A percentile compares a stretch with the other conserved stretches of the same genome.
These are phyloP conservation scores for Gonatopus flavifemur DNA, from an alignment of 1,140 invertebrate species.

Conservation along the genomic window DNA sequence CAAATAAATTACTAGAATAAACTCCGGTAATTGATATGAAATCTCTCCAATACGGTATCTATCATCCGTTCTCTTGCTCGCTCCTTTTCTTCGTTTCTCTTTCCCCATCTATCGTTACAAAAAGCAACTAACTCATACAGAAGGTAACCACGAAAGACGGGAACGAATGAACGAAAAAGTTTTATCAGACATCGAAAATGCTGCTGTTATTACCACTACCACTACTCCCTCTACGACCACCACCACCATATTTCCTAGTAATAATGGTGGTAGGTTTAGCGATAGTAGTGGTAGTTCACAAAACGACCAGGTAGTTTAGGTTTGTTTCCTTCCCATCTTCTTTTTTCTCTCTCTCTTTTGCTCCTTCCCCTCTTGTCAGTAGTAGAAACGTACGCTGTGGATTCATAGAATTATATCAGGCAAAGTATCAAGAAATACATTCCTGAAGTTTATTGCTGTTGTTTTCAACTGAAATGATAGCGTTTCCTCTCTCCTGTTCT, in stretches of 20 bases:
- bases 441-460: conserved; percentile 48
- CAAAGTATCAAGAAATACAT: conserved; percentile 50
- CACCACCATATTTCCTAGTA: too few species aligned
- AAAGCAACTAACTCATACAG: too few species aligned
- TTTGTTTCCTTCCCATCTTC: conserved; percentile 47
- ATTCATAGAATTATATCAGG: conserved; percentile 43
- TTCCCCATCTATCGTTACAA: too few species aligned
- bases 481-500: background rate
- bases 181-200: conserved; percentile 46
- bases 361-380: conserved; percentile 15
- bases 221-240: too few species aligned
- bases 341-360: too few species aligned
- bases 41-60: too few species aligned
- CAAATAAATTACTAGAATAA: too few species aligned
- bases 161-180: conserved; percentile 29
- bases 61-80: too few species aligned
- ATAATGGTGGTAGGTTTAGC: too few species aligned
- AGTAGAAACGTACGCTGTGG: conserved; percentile 11
- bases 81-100: too few species aligned
- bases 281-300: conserved; percentile 28
- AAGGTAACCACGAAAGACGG: conserved; percentile 13
- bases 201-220: too few species aligned
- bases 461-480: conserved; percentile 51
- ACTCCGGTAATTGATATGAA: too few species aligned
- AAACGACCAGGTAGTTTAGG: conserved; percentile 39